Base-by-base conservation (phyloP, 2,888 invertebrate species). In the Stegophylla sp. region DNA sequence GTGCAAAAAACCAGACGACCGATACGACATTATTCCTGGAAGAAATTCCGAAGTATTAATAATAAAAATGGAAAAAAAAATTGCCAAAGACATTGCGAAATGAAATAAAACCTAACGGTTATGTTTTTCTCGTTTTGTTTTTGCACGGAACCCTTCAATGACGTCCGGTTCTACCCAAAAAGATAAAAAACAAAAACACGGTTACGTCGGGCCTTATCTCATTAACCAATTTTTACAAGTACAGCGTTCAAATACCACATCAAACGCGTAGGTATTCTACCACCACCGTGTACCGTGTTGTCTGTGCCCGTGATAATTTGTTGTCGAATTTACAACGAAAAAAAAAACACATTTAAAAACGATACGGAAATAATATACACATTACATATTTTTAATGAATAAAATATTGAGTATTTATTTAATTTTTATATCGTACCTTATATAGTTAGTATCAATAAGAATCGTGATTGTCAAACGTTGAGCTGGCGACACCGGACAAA, bases 381-480 rank as follows among this genome's bases (percentile, higher is more conserved):
- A 5, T n/a, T n/a, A 51, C 4, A n/a, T 9, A 51, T n/a, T n/a
- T n/a, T n/a, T 20, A 3, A 56, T 2, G 12, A 23, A 56, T 56
- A 56, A 0, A 56, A 34, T n/a, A 56, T 10, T 7, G 56, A 10
- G 12, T 20, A 56, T 23, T 23, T 1, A 56, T 56, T 23, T 12
- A 23, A 23, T 56, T 23, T 66, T 66, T 66, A 26, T 26, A 66
- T 45, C 23, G 17, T 45, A 66, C 43, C 20, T 43, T 23, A 66
- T 45, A 9, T 45, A 66, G 66, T 66, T 17, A n/a, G n/a, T n/a
- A 66, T 23, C 43, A 66, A 23, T 66, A 66, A 66, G n/a, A n/a
- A 56, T 56, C 56, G 12, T n/a, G 10, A 7, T 12, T 56, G 20
- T 53, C 7, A 53, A 7, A 53, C 9, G 3, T 20, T 4, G 9